phyloP scores from a whole-genome alignment of 2,113 vertebrate species.

The Corythornis cristatus region DNA sequence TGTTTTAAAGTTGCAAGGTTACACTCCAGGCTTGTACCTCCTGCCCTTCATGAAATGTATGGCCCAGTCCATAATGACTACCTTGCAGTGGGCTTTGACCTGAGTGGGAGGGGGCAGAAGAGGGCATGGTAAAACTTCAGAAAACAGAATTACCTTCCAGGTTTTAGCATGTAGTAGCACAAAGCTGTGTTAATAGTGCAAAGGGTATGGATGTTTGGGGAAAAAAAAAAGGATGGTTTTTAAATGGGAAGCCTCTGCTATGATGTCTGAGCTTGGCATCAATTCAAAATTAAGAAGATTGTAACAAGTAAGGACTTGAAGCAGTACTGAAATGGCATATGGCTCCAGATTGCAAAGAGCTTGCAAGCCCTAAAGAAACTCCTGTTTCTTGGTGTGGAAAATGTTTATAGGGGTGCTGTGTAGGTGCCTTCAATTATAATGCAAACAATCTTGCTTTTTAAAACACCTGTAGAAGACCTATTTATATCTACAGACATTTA shows the following conservation, averaged over 20 bases:
- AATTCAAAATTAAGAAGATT: slow-evolving; percentile 23
- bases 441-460: background rate
- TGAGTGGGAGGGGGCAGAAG: background rate
- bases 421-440: slow-evolving; percentile 45
- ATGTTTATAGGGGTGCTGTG: slow-evolving; percentile 46
- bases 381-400: slow-evolving; percentile 47
- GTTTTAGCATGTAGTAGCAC: background rate
- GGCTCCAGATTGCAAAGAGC: slow-evolving; percentile 53
- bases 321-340: slow-evolving; percentile 45
- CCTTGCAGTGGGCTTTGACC: background rate
- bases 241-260: slow-evolving; percentile 5
- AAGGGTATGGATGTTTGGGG: background rate
- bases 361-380: slow-evolving; percentile 50
- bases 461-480: slow-evolving; percentile 15
- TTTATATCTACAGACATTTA: background rate
- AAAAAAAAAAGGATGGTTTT: background rate
- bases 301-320: slow-evolving; percentile 43
- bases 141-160: background rate
- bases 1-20: background rate
- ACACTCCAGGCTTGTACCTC: background rate
- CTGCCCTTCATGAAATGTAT: background rate
- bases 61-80: background rate
- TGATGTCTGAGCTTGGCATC: slow-evolving; percentile 45
- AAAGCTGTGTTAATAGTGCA: background rate
- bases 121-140: background rate